phyloP scores from a whole-genome alignment of 1,140 invertebrate species.

The Subanguina moxae region DNA sequence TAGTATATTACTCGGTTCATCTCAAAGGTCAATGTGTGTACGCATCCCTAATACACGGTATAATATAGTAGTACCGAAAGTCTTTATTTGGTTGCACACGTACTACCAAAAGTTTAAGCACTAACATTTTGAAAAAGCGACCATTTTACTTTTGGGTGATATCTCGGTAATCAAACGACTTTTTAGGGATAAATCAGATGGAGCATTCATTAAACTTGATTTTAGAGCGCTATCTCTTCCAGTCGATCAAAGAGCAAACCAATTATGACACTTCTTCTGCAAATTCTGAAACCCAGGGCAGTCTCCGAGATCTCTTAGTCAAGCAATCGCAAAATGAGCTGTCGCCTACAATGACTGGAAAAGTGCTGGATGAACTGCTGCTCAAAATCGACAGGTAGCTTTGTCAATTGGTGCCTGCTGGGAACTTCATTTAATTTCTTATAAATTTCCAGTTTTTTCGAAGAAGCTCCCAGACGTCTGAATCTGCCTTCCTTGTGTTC shows the following conservation, averaged over 20 bases:
- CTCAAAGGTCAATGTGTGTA: no score
- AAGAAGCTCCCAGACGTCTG: conserved; percentile 13
- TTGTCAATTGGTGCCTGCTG: neutral
- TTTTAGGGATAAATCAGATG: no score
- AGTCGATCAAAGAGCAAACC: neutral
- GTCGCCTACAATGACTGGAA: conserved; percentile 22
- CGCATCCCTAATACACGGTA: no score
- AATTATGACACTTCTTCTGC: conserved; percentile 5
- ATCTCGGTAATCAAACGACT: no score
- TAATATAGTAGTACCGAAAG: no score
- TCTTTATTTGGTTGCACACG: no score
- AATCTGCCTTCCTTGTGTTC: conserved; percentile 21
- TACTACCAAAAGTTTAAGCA: no score
- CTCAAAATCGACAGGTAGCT: conserved; percentile 28
- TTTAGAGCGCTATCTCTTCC: neutral
- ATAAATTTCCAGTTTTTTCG: conserved; percentile 28
- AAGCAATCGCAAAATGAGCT: conserved; percentile 33
- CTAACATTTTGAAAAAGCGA: no score
- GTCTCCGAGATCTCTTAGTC: conserved; percentile 10
- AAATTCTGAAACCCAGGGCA: conserved; percentile 17
- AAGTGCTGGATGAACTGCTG: conserved; percentile 26
- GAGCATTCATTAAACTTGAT: no score
- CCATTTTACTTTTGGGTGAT: no score
- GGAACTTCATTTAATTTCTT: conserved; percentile 2
- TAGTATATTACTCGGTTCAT: no score